Evolutionary conservation across 2,888 invertebrate genomes (phyloP), one percentile per base, ranked within the genome.

Genomic region (Dolichopus griseipennis): DNA sequence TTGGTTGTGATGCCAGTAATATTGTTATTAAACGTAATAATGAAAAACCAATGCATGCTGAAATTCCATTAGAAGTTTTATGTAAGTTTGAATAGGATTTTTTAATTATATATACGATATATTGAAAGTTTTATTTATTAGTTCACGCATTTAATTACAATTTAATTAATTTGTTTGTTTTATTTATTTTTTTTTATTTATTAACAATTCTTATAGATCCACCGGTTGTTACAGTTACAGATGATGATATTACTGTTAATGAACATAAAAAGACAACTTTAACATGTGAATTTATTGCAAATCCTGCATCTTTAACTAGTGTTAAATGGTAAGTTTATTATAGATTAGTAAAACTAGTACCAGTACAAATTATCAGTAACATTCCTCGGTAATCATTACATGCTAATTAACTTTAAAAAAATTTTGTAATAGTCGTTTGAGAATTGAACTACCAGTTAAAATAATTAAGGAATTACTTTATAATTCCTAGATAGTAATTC

Each of bases 1-100:
- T 94, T 78, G 87, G 88, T 73, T 95, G 95, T 76, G 88, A 89
- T 75, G 92, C 92, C 0, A 87, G 89, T 73, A 95, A 95, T 81
- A 85, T 90, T 71, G 93, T 95, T 66, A 89, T 90, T 77, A 81
- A 85, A 72, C 85, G 87, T 69, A 87, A 89, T 71, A 85, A 87
- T 63, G 90, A 92, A 75, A 88, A 89, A 68, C 91, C 93, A 2
- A 85, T 93, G 78, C 86, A 89, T 72, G 87, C 88, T 43, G 86
- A 86, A 10, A 83, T 87, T 63, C 87, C 87, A 64, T 83, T 95
- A 70, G 91, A 93, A 82, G 92, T 95, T 70, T 86, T 91, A 83
- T 95, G 95, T 95, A 87, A 90, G 93, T 88, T 41, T 27, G 27
- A 27, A n/a, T n/a, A n/a, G n/a, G n/a, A n/a, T n/a, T n/a, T n/a